A percentile compares a stretch with the other conserved stretches of the same genome.
phyloP scores from a whole-genome alignment of 2,113 vertebrate species.

The Cathartes aura region DNA sequence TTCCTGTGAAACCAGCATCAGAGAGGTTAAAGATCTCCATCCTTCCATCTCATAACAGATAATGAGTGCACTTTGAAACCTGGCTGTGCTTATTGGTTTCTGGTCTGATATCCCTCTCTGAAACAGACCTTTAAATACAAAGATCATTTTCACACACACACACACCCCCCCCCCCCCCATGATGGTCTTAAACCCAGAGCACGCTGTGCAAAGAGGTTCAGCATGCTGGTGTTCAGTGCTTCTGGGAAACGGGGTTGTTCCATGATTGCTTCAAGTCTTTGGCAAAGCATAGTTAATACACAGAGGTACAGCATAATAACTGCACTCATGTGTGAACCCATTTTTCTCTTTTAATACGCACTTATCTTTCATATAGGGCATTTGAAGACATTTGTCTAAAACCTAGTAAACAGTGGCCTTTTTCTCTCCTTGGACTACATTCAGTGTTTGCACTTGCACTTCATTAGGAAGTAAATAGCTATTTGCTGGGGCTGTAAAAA shows the following conservation, averaged over 20 bases:
- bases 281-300: not conserved
- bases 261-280: not conserved
- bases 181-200: not conserved
- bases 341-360: not conserved
- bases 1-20: not conserved
- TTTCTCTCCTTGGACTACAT: slow-evolving; percentile 22
- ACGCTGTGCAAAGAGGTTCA: not conserved
- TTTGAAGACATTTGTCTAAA: not conserved
- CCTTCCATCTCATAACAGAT: not conserved
- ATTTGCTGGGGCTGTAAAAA: slow-evolving; percentile 40
- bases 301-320: not conserved
- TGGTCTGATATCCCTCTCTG: not conserved
- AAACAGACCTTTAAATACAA: not conserved
- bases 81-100: not conserved
- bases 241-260: not conserved
- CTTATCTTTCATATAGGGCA: not conserved
- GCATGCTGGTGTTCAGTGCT: accelerated
- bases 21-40: not conserved
- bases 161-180: no score
- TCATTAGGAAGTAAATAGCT: slow-evolving; percentile 37
- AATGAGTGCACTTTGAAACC: not conserved
- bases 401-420: not conserved
- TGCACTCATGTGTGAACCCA: not conserved
- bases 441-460: slow-evolving; percentile 8
- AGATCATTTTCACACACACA: not conserved